Conservation (phyloP, 2,888 invertebrate genomes). For the Uloborus plumipes region DNA sequence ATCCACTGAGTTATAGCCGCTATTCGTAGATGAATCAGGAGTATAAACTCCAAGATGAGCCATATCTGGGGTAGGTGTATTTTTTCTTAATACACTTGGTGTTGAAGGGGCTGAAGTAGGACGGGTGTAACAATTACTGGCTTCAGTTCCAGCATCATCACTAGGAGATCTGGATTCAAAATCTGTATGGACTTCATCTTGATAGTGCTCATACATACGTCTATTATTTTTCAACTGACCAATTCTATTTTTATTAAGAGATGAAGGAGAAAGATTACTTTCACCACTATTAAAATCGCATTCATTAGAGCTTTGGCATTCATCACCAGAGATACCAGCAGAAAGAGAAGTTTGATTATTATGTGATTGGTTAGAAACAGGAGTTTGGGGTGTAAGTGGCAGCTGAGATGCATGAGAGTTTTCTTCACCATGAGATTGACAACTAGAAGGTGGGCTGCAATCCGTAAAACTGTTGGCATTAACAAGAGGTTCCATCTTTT, state of each 20-base stretch:
- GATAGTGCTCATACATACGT: slow-evolving; percentile 15
- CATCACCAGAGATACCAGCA: slow-evolving; percentile 20
- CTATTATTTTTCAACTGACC: slow-evolving; percentile 14
- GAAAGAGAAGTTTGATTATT: slow-evolving; percentile 26
- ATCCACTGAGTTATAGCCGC: slow-evolving; percentile 79
- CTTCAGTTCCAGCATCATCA: slow-evolving; percentile 27
- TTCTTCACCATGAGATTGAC: slow-evolving; percentile 25
- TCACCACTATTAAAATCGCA: slow-evolving; percentile 36
- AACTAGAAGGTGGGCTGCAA: slow-evolving; percentile 14
- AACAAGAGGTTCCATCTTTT: neutral
- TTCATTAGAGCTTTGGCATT: slow-evolving; percentile 43
- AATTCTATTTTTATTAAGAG: slow-evolving; percentile 8
- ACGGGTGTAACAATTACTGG: slow-evolving; percentile 40
- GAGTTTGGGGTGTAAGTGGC: slow-evolving; percentile 63
- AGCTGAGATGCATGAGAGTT: slow-evolving; percentile 31
- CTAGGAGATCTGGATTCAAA: slow-evolving; percentile 31
- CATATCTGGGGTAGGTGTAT: slow-evolving; percentile 69
- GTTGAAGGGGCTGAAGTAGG: slow-evolving; percentile 39
- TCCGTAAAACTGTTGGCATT: neutral
- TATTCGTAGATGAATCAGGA: slow-evolving; percentile 84
- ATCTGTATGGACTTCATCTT: slow-evolving; percentile 34
- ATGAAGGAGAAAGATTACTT: slow-evolving; percentile 39
- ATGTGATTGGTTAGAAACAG: slow-evolving; percentile 53
- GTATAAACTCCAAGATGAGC: slow-evolving; percentile 88
- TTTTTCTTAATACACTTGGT: slow-evolving; percentile 31